These are phyloP conservation scores for Trinectes maculatus DNA, from an alignment of 2,113 vertebrate genomes.

Conservation along the genomic window DNA sequence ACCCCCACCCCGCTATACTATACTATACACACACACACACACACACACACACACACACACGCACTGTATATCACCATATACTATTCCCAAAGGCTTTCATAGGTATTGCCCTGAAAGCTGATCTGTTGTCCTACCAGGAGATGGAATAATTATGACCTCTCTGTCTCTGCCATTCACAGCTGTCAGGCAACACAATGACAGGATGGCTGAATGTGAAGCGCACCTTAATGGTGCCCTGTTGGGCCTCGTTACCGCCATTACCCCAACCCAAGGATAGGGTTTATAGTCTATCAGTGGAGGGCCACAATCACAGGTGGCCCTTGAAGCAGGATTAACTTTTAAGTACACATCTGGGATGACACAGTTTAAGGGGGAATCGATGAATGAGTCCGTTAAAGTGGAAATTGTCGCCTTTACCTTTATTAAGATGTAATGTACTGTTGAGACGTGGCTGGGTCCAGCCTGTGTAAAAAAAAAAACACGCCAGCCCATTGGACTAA, in stretches of 20 bases:
- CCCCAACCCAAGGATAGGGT: slow-evolving; percentile 29
- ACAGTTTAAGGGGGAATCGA: slow-evolving; percentile 29
- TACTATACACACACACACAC: no score
- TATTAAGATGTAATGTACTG: slow-evolving; percentile 35
- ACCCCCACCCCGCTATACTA: not conserved
- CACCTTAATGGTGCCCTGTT: slow-evolving; percentile 52
- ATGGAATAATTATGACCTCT: slow-evolving; percentile 60
- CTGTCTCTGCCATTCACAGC: slow-evolving; percentile 69
- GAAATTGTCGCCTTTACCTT: slow-evolving; percentile 51
- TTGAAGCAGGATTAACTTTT: slow-evolving; percentile 64
- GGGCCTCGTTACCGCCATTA: slow-evolving; percentile 64
- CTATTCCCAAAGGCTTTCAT: not conserved
- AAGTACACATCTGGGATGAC: slow-evolving; percentile 51
- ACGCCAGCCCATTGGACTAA: no score
- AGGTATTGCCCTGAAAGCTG: not conserved
- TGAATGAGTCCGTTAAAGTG: slow-evolving; percentile 47
- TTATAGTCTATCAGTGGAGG: slow-evolving; percentile 39
- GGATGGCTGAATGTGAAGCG: slow-evolving; percentile 56
- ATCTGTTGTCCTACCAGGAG: not conserved
- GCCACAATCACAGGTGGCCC: slow-evolving; percentile 47
- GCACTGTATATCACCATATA: not conserved
- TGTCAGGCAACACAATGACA: slow-evolving; percentile 70
- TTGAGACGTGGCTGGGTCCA: slow-evolving; percentile 2
- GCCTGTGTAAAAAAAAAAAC: no score
- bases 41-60: not conserved